phyloP scores from a whole-genome alignment of 1,140 invertebrate species.

The Penaeus japonicus region DNA sequence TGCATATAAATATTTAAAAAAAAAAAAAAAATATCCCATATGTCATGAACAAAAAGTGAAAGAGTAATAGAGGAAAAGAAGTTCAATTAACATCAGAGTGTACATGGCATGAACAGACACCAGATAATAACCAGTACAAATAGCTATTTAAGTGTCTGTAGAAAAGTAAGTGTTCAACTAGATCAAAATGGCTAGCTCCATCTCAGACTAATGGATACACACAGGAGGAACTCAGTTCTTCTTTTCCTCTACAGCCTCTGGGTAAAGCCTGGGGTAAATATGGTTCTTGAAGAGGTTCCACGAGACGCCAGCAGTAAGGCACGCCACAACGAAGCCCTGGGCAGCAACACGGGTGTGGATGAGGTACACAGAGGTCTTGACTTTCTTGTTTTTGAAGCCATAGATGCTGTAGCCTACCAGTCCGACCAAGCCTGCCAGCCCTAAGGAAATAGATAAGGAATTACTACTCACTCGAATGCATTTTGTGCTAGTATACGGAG shows the following conservation, averaged over 20 bases:
- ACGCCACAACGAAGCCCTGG: slow-evolving; percentile 52
- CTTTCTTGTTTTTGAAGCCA: slow-evolving; percentile 21
- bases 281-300: slow-evolving; percentile 33
- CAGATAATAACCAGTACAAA: too few species aligned
- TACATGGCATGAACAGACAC: too few species aligned
- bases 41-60: too few species aligned
- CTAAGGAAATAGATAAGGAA: neutral
- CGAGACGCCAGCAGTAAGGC: slow-evolving; percentile 43
- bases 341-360: slow-evolving; percentile 49
- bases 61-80: too few species aligned
- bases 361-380: slow-evolving; percentile 50
- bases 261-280: slow-evolving; percentile 27
- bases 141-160: too few species aligned
- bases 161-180: too few species aligned
- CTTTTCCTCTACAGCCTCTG: slow-evolving; percentile 19
- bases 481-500: too few species aligned
- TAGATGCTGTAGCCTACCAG: slow-evolving; percentile 52
- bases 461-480: neutral
- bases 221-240: neutral
- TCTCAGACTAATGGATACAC: neutral
- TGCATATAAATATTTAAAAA: too few species aligned
- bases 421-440: slow-evolving; percentile 39
- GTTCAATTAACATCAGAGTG: too few species aligned
- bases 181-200: neutral
- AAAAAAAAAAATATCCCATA: too few species aligned